Conservation (phyloP, 2,113 vertebrate species). For the Bubo bubo region DNA sequence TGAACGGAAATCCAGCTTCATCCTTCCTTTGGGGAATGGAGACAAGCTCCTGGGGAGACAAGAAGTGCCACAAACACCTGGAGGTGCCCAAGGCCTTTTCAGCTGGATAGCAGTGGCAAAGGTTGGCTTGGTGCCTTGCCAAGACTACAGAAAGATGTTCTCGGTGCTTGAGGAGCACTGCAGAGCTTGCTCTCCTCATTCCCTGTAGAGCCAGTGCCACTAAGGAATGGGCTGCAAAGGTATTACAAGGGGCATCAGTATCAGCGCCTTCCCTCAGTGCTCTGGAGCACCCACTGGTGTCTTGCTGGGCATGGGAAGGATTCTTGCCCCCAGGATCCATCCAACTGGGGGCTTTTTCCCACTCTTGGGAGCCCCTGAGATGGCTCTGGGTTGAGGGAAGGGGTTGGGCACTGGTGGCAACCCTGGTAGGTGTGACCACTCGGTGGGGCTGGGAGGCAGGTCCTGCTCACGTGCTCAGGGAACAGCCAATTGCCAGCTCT, state of each 20-base stretch:
- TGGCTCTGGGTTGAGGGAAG: not conserved
- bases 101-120: not conserved
- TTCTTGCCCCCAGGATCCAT: not conserved
- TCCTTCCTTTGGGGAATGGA: not conserved
- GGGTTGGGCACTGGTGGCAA: not conserved
- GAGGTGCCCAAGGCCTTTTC: not conserved
- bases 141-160: fast-evolving
- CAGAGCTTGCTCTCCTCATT: not conserved
- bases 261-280: not conserved
- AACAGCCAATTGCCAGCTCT: not conserved
- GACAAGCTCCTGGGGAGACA: not conserved
- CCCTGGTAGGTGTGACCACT: not conserved
- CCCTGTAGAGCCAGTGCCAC: not conserved
- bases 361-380: not conserved
- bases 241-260: too few species aligned
- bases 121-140: not conserved
- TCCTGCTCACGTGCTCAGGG: not conserved
- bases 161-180: not conserved
- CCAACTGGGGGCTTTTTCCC: fast-evolving
- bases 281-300: not conserved
- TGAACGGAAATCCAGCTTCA: not conserved
- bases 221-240: not conserved
- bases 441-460: fast-evolving
- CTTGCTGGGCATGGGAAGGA: not conserved
- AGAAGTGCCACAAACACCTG: not conserved